Base-by-base conservation (phyloP, 2,888 invertebrate genomes). In the Diarsia mendica region DNA sequence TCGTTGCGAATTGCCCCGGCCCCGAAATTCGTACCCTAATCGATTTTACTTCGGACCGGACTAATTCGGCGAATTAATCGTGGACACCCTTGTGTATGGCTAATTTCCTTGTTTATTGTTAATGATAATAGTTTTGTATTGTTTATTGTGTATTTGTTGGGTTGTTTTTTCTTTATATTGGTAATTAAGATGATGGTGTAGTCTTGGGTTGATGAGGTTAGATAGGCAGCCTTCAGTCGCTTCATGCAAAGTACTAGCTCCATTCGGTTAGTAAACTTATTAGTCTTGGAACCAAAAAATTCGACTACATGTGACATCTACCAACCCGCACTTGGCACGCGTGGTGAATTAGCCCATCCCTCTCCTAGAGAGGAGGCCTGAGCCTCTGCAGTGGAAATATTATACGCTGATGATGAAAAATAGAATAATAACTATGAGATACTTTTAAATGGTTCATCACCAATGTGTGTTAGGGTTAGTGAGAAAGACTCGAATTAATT, bases 51-150 rank as follows among this genome's bases (percentile, higher is more conserved):
- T 89, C 90, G 94, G 95, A 94, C 93, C 91, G 90, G 94, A 94
- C 96, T 95, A 96, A 96, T 96, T 96, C 95, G 90, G 88, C 92
- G 95, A 94, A 96, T 96, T 96, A 96, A 96, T 96, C 92, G 95
- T 94, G 95, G 93, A 95, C 96, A 96, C 96, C 95, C 95, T 95
- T 91, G 90, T 91, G 92, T 88, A 90, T 91, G 92, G 92, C 93
- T 94, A 95, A 95, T 96, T 95, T 95, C 93, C 93, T 95, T 94
- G 95, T 93, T 93, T 94, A 95, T 94, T 90, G 93, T 92, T 89
- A 91, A 90, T 89, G 90, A 91, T 91, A 89, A 90, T 91, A 85
- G 86, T 83, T 85, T 90, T 88, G 87, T 91, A 91, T 90, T 92
- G 90, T 91, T 90, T 89, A 80, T 86, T 85, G 81, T 79, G 33